phyloP scores from a whole-genome alignment of 2,113 vertebrate species.

The Neodontobutis hainanensis region DNA sequence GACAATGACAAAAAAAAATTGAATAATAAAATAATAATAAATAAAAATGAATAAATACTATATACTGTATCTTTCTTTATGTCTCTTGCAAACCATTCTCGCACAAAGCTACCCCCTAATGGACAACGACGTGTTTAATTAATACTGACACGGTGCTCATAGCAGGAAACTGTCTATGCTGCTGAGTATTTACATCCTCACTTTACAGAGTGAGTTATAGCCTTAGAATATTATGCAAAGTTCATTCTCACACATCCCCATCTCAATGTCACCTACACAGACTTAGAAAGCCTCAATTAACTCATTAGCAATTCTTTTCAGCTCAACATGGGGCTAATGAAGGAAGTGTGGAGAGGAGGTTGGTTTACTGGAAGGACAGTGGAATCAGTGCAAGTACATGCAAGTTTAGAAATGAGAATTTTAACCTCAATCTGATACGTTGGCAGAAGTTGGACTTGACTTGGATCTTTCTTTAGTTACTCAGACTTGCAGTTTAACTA shows the following conservation, averaged over 20 bases:
- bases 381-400: slow-evolving; percentile 13
- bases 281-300: slow-evolving; percentile 72
- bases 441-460: too few relatives aligned
- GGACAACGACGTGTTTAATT: slow-evolving; percentile 62
- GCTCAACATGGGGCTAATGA: slow-evolving; percentile 66
- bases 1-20: too few relatives aligned
- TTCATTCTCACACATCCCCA: slow-evolving; percentile 61
- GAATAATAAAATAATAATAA: too few relatives aligned
- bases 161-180: slow-evolving; percentile 22
- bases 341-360: slow-evolving; percentile 50
- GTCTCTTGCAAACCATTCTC: background rate
- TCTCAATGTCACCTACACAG: slow-evolving; percentile 75
- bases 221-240: slow-evolving; percentile 69
- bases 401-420: too few relatives aligned
- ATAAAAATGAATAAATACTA: too few relatives aligned
- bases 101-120: slow-evolving; percentile 17
- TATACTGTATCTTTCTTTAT: too few relatives aligned
- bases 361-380: slow-evolving; percentile 47
- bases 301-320: slow-evolving; percentile 62
- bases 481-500: too few relatives aligned
- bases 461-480: too few relatives aligned
- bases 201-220: slow-evolving; percentile 41
- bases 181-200: slow-evolving; percentile 19
- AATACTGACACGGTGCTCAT: slow-evolving; percentile 59
- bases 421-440: too few relatives aligned